Percentiles rank a stretch among this genome's conserved stretches.
Evolutionary conservation across 2,113 vertebrate species (phyloP).

Genomic region (Sigmodon hispidus): DNA sequence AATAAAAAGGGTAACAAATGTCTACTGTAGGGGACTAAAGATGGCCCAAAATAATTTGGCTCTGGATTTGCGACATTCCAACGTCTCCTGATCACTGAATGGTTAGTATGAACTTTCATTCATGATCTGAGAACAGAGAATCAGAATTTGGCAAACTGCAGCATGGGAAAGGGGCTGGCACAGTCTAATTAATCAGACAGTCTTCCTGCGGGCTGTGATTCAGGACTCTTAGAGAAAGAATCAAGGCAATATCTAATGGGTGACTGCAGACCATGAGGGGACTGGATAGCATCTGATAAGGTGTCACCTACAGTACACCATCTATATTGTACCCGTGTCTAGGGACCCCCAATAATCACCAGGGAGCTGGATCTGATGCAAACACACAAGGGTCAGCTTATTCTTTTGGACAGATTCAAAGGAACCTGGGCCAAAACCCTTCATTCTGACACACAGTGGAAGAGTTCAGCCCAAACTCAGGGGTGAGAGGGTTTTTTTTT

Average conservation of each 20-base stretch:
- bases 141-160: neutral
- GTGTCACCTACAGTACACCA: neutral
- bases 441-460: no score
- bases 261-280: rapidly evolving
- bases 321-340: no score
- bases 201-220: rapidly evolving
- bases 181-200: neutral
- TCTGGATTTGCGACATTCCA: neutral
- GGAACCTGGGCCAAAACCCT: no score
- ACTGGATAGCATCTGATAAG: neutral
- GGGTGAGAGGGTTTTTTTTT: no score
- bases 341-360: no score
- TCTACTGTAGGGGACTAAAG: neutral
- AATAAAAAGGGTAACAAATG: neutral
- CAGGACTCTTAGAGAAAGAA: neutral
- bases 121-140: neutral
- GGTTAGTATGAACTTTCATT: neutral
- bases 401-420: no score
- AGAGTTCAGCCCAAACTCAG: no score
- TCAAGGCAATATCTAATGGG: neutral
- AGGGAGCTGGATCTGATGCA: no score
- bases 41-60: neutral
- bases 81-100: neutral
- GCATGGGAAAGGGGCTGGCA: neutral
- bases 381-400: no score